Base-by-base conservation (phyloP, 2,888 invertebrate genomes). In the Agriotes lineatus region DNA sequence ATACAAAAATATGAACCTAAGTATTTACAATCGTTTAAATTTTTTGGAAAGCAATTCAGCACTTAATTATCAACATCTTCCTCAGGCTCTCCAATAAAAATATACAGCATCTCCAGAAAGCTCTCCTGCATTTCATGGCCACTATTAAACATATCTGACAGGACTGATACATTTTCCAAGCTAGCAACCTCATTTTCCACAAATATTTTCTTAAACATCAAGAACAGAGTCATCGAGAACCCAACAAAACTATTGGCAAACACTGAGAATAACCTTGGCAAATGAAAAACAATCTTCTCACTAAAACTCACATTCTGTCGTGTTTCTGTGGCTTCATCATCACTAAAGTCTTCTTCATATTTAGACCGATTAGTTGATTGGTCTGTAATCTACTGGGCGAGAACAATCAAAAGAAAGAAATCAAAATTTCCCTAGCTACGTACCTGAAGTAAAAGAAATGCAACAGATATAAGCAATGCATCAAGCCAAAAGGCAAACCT, bases 161-260 rank as follows among this genome's bases (percentile, higher is more conserved):
- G 50, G 16, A 63, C 18, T 1, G 39, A 25, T 6, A 72, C 14
- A 45, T 67, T 72, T 16, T 67, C 63, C 5, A 69, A 63, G 35
- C 39, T 62, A n/a, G 60, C 61, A 5, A 69, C 48, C 16, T 54
- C 25, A n/a, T 69, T 52, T 44, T 63, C 45, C n/a, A 72, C 14
- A 19, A 72, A 64, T 25, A 72, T 67, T 33, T 67, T 64, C 16
- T 54, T 35, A 42, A 69, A 69, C n/a, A 72, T n/a, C n/a, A 60
- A 14, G 7, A 58, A 18, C 9, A 50, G 18, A 1, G 68, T 39
- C 12, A 14, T 52, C 5, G 39, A 52, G 52, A 71, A 71, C 56
- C 56, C 48, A 12, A 61, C 30, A 7, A 56, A 50, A 52, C 54
- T 57, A 48, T 71, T 71, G 7, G 67, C 35, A 50, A 68, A 37